phyloP scores from a whole-genome alignment of 1,140 invertebrate species.

The Brachystomella parvula region DNA sequence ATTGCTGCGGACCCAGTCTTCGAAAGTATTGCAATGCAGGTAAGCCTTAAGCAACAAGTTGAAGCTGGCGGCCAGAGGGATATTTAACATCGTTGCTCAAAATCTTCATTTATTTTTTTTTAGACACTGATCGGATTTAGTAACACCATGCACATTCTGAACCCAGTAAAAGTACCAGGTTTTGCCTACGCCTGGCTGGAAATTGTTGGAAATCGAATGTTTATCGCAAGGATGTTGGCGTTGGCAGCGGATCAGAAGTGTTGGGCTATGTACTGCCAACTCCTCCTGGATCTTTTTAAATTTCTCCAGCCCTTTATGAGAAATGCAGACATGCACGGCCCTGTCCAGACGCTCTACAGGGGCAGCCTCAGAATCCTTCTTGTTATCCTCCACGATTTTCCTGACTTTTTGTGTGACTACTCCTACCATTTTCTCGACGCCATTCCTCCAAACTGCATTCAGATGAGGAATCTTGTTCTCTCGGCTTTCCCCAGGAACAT shows the following conservation, averaged over 20 bases:
- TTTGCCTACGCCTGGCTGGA: constrained; percentile 99
- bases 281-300: constrained; percentile 91
- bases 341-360: constrained; percentile 88
- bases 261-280: constrained; percentile 80
- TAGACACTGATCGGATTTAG: constrained; percentile 77
- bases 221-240: constrained; percentile 87
- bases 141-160: constrained; percentile 82
- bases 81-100: no score
- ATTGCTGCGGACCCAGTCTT: constrained; percentile 86
- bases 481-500: constrained; percentile 97
- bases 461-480: constrained; percentile 93
- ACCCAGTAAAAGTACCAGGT: constrained; percentile 89
- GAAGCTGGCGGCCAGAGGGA: no score
- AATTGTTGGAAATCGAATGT: constrained; percentile 89
- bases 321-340: constrained; percentile 89
- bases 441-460: constrained; percentile 95
- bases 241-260: constrained; percentile 67
- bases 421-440: constrained; percentile 99
- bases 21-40: constrained; percentile 83
- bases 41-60: constrained; percentile 37
- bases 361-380: constrained; percentile 91
- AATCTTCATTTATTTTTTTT: constrained; percentile 37
- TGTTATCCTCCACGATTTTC: constrained; percentile 95
- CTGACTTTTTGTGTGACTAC: constrained; percentile 97
- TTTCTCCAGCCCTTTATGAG: constrained; percentile 93